Base-by-base conservation (phyloP, 2,888 invertebrate species). In the Ormyrus labotus region DNA sequence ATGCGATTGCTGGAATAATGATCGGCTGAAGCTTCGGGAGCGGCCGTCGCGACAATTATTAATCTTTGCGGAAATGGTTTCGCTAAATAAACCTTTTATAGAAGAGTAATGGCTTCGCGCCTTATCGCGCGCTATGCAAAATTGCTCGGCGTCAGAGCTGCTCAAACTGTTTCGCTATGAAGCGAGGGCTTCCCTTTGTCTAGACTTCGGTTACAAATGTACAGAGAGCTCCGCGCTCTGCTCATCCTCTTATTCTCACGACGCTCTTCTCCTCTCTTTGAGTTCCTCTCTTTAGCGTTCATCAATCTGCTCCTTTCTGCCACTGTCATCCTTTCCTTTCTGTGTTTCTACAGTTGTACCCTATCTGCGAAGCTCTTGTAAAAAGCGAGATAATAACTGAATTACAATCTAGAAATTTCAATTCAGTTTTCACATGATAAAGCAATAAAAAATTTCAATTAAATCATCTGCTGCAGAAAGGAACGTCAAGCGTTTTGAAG, bases 151-250 rank as follows among this genome's bases (percentile, higher is more conserved):
- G 50, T 51, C 47, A 68, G n/a, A 53, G 60, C 48, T n/a, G 11
- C 53, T 65, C 58, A 45, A 57, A 69, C 45, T 57, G 4, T 51
- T 51, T 65, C 48, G 13, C 11, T n/a, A 50, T 48, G 65, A 51
- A 13, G 5, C 5, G 19, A 81, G 72, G 47, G 4, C 47, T 80
- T 80, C 83, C 84, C 86, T 88, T 89, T 88, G 86, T 88, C 86
- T 84, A 82, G 83, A 86, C 85, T 87, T 87, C 83, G 83, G 87
- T 88, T 87, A 87, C 86, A 86, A 87, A 87, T 85, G 86, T 85
- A 83, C 84, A 83, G 83, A 85, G 85, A 83, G 84, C 67, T 58
- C 45, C 47, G 53, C 7, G 13, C 58, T 34, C 34, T 53, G 8
- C 60, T 67, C 13, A 55, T 64, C 55, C 53, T 72, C 70, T 69